A percentile compares a stretch with the other conserved stretches of the same genome.
Evolutionary conservation across 2,797 vertebrate species (phyloP).

Genomic region (Avahi laniger): DNA sequence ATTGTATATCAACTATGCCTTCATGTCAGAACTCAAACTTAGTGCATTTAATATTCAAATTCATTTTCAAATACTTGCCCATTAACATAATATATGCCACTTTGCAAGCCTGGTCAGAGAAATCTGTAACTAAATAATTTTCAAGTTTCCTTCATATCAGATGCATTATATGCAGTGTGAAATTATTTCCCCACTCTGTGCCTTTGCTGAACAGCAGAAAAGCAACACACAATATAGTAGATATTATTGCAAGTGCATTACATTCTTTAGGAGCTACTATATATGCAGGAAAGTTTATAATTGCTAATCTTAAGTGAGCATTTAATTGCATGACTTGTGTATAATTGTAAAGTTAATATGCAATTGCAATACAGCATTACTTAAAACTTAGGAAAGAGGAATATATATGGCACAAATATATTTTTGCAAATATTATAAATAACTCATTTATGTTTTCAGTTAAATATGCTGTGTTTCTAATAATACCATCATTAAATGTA

Average conservation of each 20-base stretch:
- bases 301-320: conserved; percentile 75
- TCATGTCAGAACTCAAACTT: conserved; percentile 85
- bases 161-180: conserved; percentile 89
- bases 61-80: conserved; percentile 86
- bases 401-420: conserved; percentile 32
- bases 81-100: conserved; percentile 88
- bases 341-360: conserved; percentile 67
- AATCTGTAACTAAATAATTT: conserved; percentile 90
- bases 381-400: conserved; percentile 66
- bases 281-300: conserved; percentile 57
- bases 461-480: conserved; percentile 43
- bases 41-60: conserved; percentile 86
- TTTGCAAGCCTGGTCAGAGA: conserved; percentile 88
- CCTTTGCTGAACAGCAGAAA: conserved; percentile 78
- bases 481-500: conserved; percentile 51
- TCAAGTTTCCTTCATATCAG: conserved; percentile 87
- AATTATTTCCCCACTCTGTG: conserved; percentile 85
- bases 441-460: conserved; percentile 48
- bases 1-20: conserved; percentile 63
- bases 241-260: conserved; percentile 74
- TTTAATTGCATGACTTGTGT: conserved; percentile 78
- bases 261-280: conserved; percentile 72
- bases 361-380: conserved; percentile 8
- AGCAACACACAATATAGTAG: conserved; percentile 72
- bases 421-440: conserved; percentile 49